Percentiles rank a stretch among this genome's conserved stretches.
Conservation (phyloP, 2,797 vertebrate species). For the Rhincodon typus region DNA sequence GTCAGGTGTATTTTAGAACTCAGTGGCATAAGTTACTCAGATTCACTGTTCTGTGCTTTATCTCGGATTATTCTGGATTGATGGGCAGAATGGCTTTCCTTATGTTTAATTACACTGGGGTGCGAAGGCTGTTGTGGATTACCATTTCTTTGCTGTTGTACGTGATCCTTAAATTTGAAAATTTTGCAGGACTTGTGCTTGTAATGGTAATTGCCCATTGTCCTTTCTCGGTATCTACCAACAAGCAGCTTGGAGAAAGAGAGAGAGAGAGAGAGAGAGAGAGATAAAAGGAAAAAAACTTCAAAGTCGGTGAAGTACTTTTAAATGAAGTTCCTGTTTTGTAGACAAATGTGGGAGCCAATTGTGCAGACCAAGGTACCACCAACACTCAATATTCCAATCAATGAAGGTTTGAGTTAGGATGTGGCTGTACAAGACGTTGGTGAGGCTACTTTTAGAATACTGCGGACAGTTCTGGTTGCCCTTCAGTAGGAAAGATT, state of each 20-base stretch:
- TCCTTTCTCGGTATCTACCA: neutral
- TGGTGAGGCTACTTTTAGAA: no score
- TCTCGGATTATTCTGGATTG: neutral
- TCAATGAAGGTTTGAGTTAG: no score
- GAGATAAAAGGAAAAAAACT: neutral
- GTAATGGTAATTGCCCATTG: neutral
- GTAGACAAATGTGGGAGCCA: neutral
- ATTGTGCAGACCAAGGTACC: neutral
- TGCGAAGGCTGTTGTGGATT: neutral
- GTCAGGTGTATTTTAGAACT: neutral
- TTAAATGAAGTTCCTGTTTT: neutral
- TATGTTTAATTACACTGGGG: neutral
- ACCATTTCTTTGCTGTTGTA: neutral
- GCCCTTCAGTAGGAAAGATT: no score
- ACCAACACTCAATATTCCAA: no score
- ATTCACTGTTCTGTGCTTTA: neutral
- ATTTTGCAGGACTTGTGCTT: neutral
- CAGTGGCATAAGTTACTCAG: neutral
- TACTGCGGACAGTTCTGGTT: no score
- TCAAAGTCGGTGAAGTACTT: neutral
- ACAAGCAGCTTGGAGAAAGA: neutral
- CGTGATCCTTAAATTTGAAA: neutral
- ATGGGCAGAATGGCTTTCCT: neutral
- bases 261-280: neutral
- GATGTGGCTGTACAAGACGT: no score